Conservation (phyloP, 1,140 invertebrate genomes). For the Leptoteleia sp. region DNA sequence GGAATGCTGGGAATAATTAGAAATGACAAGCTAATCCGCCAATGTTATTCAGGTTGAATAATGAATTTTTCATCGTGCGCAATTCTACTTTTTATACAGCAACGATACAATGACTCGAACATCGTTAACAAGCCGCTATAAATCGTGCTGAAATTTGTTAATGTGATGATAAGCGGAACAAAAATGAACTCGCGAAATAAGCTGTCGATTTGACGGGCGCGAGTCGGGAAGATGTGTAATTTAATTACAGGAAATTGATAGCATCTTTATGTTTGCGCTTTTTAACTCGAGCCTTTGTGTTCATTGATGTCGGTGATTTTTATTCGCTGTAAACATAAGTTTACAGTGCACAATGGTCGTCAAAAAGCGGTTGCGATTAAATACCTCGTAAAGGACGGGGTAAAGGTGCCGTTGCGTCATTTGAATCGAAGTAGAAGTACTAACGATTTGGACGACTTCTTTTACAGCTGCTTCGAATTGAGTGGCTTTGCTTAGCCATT, state of each 20-base stretch:
- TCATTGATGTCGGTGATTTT: slow-evolving; percentile 46
- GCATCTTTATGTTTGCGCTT: slow-evolving; percentile 43
- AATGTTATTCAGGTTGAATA: slow-evolving; percentile 56
- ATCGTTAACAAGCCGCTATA: slow-evolving; percentile 44
- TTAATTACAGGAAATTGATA: slow-evolving; percentile 56
- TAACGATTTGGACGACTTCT: slow-evolving; percentile 28
- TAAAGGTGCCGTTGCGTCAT: slow-evolving; percentile 20
- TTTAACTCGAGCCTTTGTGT: slow-evolving; percentile 33
- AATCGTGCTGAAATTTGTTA: slow-evolving; percentile 60
- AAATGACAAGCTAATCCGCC: slow-evolving; percentile 55
- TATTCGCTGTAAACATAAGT: slow-evolving; percentile 58
- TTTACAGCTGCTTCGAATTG: slow-evolving; percentile 23
- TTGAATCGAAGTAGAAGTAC: slow-evolving; percentile 39
- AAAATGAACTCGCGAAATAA: slow-evolving; percentile 38
- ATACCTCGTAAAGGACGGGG: slow-evolving; percentile 29
- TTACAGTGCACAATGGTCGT: slow-evolving; percentile 26
- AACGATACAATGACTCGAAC: slow-evolving; percentile 52
- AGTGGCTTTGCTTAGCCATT: slow-evolving; percentile 5
- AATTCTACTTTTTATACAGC: slow-evolving; percentile 54
- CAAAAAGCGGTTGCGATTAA: slow-evolving; percentile 46
- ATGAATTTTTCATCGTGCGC: slow-evolving; percentile 62
- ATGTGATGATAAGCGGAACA: slow-evolving; percentile 39
- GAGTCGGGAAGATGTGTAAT: slow-evolving; percentile 14
- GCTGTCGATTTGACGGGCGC: slow-evolving; percentile 11
- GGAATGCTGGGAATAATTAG: slow-evolving; percentile 57